These are phyloP conservation scores for Anabas testudineus DNA, from an alignment of 2,797 vertebrate genomes.

Conservation along the genomic window DNA sequence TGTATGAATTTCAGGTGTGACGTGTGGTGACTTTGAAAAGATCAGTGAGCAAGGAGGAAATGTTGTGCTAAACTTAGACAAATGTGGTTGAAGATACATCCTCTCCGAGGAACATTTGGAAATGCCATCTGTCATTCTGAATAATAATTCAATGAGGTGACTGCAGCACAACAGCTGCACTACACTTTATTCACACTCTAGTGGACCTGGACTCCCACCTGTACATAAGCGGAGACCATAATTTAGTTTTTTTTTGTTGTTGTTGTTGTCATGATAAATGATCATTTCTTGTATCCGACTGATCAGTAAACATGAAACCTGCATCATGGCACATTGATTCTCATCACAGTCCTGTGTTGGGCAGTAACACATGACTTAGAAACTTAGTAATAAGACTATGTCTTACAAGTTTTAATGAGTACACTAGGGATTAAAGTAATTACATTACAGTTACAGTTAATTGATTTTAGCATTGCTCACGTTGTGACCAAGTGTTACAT, in stretches of 20 bases:
- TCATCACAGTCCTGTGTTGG: too few species aligned
- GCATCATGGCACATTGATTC: not conserved
- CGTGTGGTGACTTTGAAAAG: not conserved
- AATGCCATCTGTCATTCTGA: conserved; percentile 33
- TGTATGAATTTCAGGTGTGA: not conserved
- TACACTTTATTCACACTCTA: conserved; percentile 5
- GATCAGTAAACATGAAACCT: not conserved
- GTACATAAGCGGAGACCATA: not conserved
- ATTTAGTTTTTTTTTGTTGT: not conserved
- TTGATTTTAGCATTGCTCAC: too few species aligned
- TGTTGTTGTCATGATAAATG: not conserved
- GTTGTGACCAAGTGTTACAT: too few species aligned
- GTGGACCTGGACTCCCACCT: conserved; percentile 25
- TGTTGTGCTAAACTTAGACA: not conserved
- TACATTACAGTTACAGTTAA: too few species aligned
- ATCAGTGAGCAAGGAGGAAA: not conserved
- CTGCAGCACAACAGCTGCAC: conserved; percentile 29
- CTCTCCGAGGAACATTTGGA: conserved; percentile 5
- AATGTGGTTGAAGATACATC: not conserved
- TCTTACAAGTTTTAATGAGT: too few species aligned
- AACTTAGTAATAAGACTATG: too few species aligned
- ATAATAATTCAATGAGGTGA: conserved; percentile 26
- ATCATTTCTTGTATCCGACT: not conserved
- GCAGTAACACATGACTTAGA: too few species aligned
- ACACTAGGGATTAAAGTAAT: too few species aligned